These are phyloP conservation scores for Drosophila pseudoobscura DNA, from an alignment of 1,140 invertebrate genomes.

Conservation along the genomic window DNA sequence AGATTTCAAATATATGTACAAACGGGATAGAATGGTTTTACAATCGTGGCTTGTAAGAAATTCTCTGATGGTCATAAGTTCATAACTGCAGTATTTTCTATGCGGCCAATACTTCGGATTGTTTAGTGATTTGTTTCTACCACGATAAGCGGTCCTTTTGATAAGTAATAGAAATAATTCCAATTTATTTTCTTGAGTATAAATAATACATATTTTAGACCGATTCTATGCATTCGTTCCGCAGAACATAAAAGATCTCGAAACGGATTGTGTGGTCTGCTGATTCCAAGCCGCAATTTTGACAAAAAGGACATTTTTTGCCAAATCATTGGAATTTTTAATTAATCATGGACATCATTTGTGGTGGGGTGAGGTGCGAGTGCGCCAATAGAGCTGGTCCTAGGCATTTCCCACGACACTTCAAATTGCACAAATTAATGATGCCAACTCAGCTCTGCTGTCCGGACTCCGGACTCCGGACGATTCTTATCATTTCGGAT, in stretches of 20 bases:
- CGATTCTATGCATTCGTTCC: constrained; percentile 12
- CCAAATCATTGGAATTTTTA: constrained; percentile 37
- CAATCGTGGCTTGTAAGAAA: too few relatives aligned
- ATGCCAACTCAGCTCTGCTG: constrained; percentile 36
- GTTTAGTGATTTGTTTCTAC: too few relatives aligned
- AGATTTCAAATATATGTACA: too few relatives aligned
- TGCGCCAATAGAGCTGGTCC: background rate
- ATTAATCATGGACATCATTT: constrained; percentile 57
- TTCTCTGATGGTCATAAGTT: too few relatives aligned
- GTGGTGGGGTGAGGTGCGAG: background rate
- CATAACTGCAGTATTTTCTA: too few relatives aligned
- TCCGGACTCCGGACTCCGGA: constrained; percentile 5
- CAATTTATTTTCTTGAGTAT: background rate
- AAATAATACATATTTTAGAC: background rate
- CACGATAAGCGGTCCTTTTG: too few relatives aligned
- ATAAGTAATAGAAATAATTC: too few relatives aligned
- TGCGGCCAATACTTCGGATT: too few relatives aligned
- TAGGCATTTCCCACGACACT: constrained; percentile 66
- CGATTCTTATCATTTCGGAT: constrained; percentile 43
- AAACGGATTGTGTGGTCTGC: constrained; percentile 60
- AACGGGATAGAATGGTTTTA: too few relatives aligned
- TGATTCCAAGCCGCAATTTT: constrained; percentile 30
- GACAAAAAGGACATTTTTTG: constrained; percentile 29
- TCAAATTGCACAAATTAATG: constrained; percentile 53
- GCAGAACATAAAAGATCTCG: background rate